Base-by-base conservation (phyloP, 2,797 vertebrate species). In the Antennarius maculatus region DNA sequence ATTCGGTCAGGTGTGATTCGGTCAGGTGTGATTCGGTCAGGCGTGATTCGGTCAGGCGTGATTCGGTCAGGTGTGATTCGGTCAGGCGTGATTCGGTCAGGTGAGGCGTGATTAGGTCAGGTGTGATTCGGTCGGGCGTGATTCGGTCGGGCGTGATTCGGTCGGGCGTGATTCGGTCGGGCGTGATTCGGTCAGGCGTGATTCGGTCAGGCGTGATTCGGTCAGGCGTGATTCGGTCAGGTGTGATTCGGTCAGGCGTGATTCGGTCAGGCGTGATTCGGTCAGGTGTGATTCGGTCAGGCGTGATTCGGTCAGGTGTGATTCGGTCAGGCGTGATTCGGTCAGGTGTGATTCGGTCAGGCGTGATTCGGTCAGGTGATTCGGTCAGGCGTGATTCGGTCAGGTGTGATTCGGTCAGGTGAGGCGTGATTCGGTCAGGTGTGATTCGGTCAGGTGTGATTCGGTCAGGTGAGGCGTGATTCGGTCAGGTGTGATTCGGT, bases 401-500 rank as follows among this genome's bases (percentile, higher is more conserved):
- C n/a, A n/a, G n/a, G n/a, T n/a, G n/a, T n/a, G n/a, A n/a, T n/a
- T n/a, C n/a, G n/a, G n/a, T 34, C 97, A 99, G 97, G 97, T 99
- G 23, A 23, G 23, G n/a, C n/a, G n/a, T n/a, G n/a, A n/a, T n/a
- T 23, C 23, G 23, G 23, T 34, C 97, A 99, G 97, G 97, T 99
- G 86, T n/a, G n/a, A n/a, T n/a, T n/a, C n/a, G n/a, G n/a, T n/a
- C n/a, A 93, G 93, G 1, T 43, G 42, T 39, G 27, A 8, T n/a
- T n/a, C n/a, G n/a, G n/a, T 34, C 97, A 99, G 97, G 97, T 99
- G 23, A 23, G 23, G n/a, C n/a, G n/a, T n/a, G n/a, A n/a, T n/a
- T 23, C 23, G 23, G 23, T 34, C 97, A 99, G 97, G 97, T 99
- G 86, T n/a, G n/a, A n/a, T n/a, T n/a, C n/a, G n/a, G n/a, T n/a